A percentile compares a stretch with the other conserved stretches of the same genome.
These are phyloP conservation scores for Echinometra lucunter DNA, from an alignment of 53 echinoderm and acorn worm genomes.

Conservation along the genomic window DNA sequence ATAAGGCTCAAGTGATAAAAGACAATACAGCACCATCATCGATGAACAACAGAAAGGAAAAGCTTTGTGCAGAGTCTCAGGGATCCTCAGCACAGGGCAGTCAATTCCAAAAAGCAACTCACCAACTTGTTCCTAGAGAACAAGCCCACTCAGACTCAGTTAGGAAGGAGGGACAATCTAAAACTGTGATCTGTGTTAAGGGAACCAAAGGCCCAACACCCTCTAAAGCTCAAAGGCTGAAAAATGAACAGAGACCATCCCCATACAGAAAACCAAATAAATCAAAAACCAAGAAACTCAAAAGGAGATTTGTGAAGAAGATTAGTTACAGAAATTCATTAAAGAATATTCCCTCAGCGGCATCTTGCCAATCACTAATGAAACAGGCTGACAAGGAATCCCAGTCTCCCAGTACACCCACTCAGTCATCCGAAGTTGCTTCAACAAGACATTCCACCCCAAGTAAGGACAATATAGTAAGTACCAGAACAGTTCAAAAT, in stretches of 20 bases:
- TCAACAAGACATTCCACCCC: background rate
- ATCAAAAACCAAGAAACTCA: background rate
- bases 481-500: background rate
- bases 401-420: background rate
- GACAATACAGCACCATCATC: background rate
- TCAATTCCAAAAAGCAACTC: too few relatives aligned
- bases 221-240: background rate
- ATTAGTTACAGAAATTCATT: background rate
- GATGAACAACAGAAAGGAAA: background rate
- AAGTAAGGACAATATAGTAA: background rate
- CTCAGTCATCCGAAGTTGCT: background rate
- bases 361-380: background rate
- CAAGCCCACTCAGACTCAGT: background rate
- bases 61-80: background rate
- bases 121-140: background rate
- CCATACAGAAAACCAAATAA: background rate
- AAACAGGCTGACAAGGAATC: background rate
- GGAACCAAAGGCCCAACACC: background rate
- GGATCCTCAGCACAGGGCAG: background rate
- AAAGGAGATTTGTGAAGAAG: background rate
- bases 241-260: slow-evolving; percentile 8
- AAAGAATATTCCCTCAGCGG: background rate
- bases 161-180: background rate
- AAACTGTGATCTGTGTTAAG: background rate
- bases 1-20: background rate